Evolutionary conservation across 2,797 vertebrate species (phyloP).

Genomic region (Pantherophis vulpinus): DNA sequence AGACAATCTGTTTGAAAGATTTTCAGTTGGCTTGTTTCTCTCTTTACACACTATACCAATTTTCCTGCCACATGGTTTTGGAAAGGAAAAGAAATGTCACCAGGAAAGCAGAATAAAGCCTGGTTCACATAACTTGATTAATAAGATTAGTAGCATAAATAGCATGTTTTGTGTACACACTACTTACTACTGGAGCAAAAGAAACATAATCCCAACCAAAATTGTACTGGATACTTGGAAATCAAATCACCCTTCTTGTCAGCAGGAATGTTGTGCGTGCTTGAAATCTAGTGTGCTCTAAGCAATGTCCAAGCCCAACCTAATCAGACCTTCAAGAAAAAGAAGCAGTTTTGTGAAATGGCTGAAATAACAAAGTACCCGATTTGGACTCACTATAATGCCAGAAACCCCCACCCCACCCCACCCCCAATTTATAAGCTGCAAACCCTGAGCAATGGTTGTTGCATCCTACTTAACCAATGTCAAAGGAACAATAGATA

Average conservation of each 20-base stretch:
- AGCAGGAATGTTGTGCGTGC: background rate
- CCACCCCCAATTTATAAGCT: background rate
- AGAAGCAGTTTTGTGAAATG: background rate
- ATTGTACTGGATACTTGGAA: background rate
- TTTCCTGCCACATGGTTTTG: background rate
- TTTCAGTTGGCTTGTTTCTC: background rate
- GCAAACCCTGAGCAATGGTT: background rate
- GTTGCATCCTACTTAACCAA: background rate
- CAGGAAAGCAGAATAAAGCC: background rate
- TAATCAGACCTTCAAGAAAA: background rate
- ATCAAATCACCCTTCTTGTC: background rate
- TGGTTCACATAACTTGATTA: background rate
- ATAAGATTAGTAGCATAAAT: background rate
- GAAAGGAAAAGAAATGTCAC: background rate
- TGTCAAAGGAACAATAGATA: background rate
- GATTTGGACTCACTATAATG: background rate
- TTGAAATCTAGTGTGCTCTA: background rate
- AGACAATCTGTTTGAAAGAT: background rate
- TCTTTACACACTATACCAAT: background rate
- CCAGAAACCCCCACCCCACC: background rate
- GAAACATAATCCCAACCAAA: background rate
- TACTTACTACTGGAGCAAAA: background rate
- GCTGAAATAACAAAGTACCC: background rate
- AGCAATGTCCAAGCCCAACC: background rate
- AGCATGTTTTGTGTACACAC: background rate